Conservation (phyloP, 2,888 invertebrate genomes). For the Cataglyphis livida region DNA sequence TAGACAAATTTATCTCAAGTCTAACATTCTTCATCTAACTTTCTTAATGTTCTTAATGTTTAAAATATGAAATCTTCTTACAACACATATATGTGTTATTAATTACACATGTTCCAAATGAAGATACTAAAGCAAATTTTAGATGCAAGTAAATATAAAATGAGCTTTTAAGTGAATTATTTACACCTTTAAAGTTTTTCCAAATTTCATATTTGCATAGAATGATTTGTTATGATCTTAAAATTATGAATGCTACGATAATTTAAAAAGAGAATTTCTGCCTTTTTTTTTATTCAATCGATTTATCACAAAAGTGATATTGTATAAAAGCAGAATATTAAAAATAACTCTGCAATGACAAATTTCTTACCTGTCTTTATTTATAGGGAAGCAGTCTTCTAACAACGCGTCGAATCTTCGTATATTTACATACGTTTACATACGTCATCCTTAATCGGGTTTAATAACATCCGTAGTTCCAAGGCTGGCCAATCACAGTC, state of each 20-base stretch:
- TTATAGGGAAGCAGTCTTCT: neutral
- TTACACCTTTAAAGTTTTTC: neutral
- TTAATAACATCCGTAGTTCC: too few relatives aligned
- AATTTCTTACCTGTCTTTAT: neutral
- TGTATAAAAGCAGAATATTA: neutral
- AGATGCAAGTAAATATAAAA: neutral
- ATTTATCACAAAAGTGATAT: neutral
- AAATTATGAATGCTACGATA: neutral
- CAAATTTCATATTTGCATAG: neutral
- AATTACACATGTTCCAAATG: neutral
- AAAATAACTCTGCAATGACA: slow-evolving; percentile 2
- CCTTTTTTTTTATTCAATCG: neutral
- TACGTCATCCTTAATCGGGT: too few relatives aligned
- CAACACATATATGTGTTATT: neutral
- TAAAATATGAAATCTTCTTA: neutral
- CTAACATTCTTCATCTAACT: neutral
- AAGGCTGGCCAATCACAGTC: too few relatives aligned
- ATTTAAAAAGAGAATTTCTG: neutral
- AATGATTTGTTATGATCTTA: neutral
- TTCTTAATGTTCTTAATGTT: neutral
- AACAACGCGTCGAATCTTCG: neutral
- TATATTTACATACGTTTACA: neutral
- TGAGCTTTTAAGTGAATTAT: neutral
- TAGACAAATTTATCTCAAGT: too few relatives aligned
- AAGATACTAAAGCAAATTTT: too few relatives aligned